Evolutionary conservation across 2,888 invertebrate species (phyloP).

Genomic region (Apeira syringaria): DNA sequence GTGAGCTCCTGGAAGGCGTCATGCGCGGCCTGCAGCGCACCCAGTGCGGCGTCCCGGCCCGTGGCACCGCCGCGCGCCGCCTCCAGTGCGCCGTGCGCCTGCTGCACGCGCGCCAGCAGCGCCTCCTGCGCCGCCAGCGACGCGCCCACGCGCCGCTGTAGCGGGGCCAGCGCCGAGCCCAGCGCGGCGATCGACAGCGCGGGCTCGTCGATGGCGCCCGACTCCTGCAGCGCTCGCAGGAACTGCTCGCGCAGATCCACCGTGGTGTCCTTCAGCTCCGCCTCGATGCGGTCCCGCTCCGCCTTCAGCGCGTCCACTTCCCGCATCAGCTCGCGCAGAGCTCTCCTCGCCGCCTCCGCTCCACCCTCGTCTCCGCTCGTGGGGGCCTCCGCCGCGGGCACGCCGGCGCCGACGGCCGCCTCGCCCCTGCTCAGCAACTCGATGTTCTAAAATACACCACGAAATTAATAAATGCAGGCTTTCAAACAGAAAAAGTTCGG

Average conservation of each 20-base stretch:
- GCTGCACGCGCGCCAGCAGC: slow-evolving; percentile 85
- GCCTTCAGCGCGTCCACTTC: slow-evolving; percentile 93
- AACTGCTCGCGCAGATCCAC: slow-evolving; percentile 83
- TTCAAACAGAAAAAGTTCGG: too few relatives aligned
- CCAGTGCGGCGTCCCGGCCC: slow-evolving; percentile 90
- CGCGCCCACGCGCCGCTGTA: slow-evolving; percentile 82
- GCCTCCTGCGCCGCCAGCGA: slow-evolving; percentile 86
- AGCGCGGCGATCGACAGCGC: slow-evolving; percentile 94
- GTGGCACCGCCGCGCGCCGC: slow-evolving; percentile 49
- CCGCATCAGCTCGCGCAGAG: slow-evolving; percentile 89
- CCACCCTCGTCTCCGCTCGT: slow-evolving; percentile 72
- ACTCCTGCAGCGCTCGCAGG: slow-evolving; percentile 86
- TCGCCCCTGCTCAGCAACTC: slow-evolving; percentile 91
- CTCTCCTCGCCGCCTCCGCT: slow-evolving; percentile 72
- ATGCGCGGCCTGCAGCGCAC: slow-evolving; percentile 94
- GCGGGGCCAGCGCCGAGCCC: slow-evolving; percentile 82
- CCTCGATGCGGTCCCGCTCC: slow-evolving; percentile 92
- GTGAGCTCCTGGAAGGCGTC: slow-evolving; percentile 96
- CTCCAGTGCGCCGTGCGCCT: slow-evolving; percentile 18
- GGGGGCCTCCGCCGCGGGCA: slow-evolving; percentile 87
- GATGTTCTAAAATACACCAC: slow-evolving; percentile 84
- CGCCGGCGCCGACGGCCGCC: slow-evolving; percentile 86
- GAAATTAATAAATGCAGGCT: too few relatives aligned
- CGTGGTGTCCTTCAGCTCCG: slow-evolving; percentile 86
- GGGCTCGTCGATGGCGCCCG: slow-evolving; percentile 92